Evolutionary conservation across 2,797 vertebrate genomes (phyloP).

Genomic region (Phataginus tricuspis): DNA sequence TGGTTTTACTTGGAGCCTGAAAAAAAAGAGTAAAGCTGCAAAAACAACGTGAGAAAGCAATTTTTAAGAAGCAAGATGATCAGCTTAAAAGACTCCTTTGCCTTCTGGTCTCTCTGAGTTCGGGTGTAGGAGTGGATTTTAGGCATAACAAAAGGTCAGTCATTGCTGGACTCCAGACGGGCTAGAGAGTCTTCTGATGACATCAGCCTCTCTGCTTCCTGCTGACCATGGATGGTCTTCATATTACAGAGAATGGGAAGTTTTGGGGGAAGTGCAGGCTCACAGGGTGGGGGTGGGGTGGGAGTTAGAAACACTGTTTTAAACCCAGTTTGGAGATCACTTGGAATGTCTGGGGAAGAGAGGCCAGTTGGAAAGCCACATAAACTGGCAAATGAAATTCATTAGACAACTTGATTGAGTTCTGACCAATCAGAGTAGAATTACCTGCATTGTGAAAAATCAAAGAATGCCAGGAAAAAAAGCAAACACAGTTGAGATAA

Average conservation of each 20-base stretch:
- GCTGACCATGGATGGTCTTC: background rate
- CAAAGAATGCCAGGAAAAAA: conserved; percentile 63
- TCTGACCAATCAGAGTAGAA: conserved; percentile 72
- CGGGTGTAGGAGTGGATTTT: conserved; percentile 5
- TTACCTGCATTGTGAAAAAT: conserved; percentile 79
- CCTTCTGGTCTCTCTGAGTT: background rate
- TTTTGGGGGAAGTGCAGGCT: background rate
- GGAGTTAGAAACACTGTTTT: background rate
- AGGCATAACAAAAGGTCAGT: conserved; percentile 47
- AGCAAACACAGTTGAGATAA: conserved; percentile 75
- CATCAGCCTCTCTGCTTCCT: background rate
- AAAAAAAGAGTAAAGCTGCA: background rate
- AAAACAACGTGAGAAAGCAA: background rate
- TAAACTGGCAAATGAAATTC: conserved; percentile 53
- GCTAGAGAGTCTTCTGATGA: conserved; percentile 10
- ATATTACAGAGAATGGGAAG: background rate
- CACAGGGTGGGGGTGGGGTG: background rate
- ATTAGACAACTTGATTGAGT: conserved; percentile 62
- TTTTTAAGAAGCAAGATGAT: background rate
- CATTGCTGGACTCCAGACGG: conserved; percentile 54
- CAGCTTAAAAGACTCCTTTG: background rate
- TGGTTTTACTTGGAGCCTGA: conserved; percentile 4
- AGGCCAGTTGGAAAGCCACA: conserved; percentile 57
- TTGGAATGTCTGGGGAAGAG: conserved; percentile 23
- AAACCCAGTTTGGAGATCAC: conserved; percentile 31